Evolutionary conservation across 2,888 invertebrate genomes (phyloP).

Genomic region (Lissocephala sabroskyi): DNA sequence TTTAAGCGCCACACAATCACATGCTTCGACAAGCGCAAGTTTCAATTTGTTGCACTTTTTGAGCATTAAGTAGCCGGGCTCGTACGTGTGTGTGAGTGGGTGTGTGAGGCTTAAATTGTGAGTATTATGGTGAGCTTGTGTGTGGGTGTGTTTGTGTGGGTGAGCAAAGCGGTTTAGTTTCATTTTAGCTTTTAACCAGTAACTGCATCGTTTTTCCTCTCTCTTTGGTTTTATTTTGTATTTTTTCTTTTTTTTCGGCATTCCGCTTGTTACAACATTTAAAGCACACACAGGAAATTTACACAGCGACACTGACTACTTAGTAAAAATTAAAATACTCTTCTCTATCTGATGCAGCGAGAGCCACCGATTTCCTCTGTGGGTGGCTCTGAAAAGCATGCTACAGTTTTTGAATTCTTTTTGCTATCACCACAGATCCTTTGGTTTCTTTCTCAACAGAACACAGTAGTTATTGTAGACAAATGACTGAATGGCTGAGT

Average conservation of each 20-base stretch:
- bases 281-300: constrained; percentile 36
- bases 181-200: constrained; percentile 50
- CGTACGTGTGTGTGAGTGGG: constrained; percentile 10
- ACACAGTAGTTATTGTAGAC: no score
- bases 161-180: constrained; percentile 54
- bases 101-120: constrained; percentile 4
- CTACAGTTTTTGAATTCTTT: constrained; percentile 18
- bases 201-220: constrained; percentile 27
- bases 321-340: constrained; percentile 52
- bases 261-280: constrained; percentile 36
- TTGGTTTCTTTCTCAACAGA: background rate
- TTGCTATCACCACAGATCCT: constrained; percentile 2
- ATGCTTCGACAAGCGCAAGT: constrained; percentile 69
- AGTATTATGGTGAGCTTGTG: constrained; percentile 14
- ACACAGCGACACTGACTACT: constrained; percentile 33
- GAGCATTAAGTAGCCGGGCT: constrained; percentile 58
- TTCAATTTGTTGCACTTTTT: constrained; percentile 70
- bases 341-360: background rate
- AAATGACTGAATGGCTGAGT: no score
- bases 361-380: background rate
- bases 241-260: constrained; percentile 18
- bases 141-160: constrained; percentile 26
- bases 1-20: constrained; percentile 55
- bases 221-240: constrained; percentile 21
- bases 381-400: constrained; percentile 25